phyloP scores from a whole-genome alignment of 2,113 vertebrate genomes.

The Clarias magur region DNA sequence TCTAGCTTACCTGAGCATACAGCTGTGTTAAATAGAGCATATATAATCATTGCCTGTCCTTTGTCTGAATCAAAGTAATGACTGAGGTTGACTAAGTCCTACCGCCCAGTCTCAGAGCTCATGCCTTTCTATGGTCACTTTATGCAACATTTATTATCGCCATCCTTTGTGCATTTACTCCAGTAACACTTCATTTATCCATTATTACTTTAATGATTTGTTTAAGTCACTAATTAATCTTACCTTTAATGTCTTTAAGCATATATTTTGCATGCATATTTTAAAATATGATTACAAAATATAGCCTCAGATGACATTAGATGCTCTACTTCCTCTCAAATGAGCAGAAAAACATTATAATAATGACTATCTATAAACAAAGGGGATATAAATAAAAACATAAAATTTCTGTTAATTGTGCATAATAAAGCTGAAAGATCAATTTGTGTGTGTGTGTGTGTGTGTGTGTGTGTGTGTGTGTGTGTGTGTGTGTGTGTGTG shows the following conservation, averaged over 20 bases:
- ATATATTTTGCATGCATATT: not conserved
- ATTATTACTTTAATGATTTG: not conserved
- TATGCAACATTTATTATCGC: not conserved
- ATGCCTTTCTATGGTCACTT: not conserved
- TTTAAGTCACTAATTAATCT: not conserved
- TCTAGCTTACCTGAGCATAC: slow-evolving; percentile 23
- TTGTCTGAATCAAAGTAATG: slow-evolving; percentile 30
- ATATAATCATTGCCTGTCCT: slow-evolving; percentile 23
- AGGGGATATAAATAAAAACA: not conserved
- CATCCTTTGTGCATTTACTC: not conserved
- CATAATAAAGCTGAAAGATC: not conserved
- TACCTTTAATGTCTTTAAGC: not conserved
- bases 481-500: no score
- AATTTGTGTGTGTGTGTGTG: not conserved
- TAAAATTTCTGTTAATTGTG: not conserved
- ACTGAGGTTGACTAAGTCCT: not conserved
- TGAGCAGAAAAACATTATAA: not conserved
- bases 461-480: no score
- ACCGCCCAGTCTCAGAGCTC: not conserved
- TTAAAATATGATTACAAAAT: not conserved
- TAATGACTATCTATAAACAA: not conserved
- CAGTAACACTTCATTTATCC: not conserved
- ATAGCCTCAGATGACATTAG: not conserved
- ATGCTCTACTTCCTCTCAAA: not conserved
- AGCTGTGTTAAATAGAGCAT: slow-evolving; percentile 36